These are phyloP conservation scores for Neosilurus hyrtlii DNA, from an alignment of 2,797 vertebrate species.

Conservation along the genomic window DNA sequence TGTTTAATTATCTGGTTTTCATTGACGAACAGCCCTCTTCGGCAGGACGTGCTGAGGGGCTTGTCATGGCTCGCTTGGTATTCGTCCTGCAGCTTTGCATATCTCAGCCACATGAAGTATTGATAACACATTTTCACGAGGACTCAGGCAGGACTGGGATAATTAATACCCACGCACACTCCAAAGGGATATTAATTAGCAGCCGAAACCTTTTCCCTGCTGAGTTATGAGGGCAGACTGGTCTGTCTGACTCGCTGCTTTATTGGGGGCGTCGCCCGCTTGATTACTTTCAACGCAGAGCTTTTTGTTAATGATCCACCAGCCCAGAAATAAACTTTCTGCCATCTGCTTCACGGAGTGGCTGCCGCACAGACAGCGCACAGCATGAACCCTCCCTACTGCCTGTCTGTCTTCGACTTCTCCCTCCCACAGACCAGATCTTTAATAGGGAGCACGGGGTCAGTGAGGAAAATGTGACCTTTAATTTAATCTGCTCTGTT, in stretches of 20 bases:
- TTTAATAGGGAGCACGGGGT: constrained; percentile 49
- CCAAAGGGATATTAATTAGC: constrained; percentile 60
- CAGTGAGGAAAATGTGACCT: constrained; percentile 53
- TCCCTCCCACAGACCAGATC: constrained; percentile 4
- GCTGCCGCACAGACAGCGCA: constrained; percentile 3
- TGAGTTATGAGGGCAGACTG: constrained; percentile 57
- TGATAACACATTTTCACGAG: constrained; percentile 56
- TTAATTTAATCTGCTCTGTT: constrained; percentile 53
- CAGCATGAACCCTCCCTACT: constrained; percentile 9
- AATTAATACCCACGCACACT: constrained; percentile 57
- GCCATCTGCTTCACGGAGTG: constrained; percentile 40
- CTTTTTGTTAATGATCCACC: constrained; percentile 55
- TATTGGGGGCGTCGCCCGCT: constrained; percentile 48
- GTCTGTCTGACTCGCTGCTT: constrained; percentile 51
- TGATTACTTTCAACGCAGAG: constrained; percentile 53
- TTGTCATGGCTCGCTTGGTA: constrained; percentile 50
- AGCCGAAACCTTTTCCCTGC: constrained; percentile 54
- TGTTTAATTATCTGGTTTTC: constrained; percentile 56
- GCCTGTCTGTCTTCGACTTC: constrained; percentile 30
- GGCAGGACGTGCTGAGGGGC: constrained; percentile 41
- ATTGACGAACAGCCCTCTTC: constrained; percentile 45
- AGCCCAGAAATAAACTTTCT: constrained; percentile 55
- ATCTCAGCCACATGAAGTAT: constrained; percentile 53
- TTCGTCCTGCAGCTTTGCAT: constrained; percentile 48
- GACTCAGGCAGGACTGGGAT: constrained; percentile 45